Conservation (phyloP, 2,113 vertebrate genomes). For the Thomomys bottae region DNA sequence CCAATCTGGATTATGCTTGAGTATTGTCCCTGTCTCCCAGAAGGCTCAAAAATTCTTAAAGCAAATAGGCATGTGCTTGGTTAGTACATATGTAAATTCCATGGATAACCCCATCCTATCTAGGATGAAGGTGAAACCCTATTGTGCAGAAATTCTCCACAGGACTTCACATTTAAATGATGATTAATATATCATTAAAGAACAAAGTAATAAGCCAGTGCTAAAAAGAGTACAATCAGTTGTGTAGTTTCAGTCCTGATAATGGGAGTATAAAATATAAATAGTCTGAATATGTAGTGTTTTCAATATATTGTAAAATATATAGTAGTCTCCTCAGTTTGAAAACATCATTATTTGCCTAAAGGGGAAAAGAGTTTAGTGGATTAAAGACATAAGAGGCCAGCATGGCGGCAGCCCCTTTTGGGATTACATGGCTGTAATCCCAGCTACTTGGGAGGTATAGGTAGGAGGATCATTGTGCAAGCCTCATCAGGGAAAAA, state of each 20-base stretch:
- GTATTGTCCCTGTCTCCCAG: background rate
- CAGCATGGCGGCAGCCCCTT: no score
- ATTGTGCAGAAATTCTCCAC: background rate
- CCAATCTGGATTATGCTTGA: background rate
- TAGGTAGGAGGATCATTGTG: no score
- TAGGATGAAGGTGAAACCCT: background rate
- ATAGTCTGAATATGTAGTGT: background rate
- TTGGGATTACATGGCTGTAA: no score
- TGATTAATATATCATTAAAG: background rate
- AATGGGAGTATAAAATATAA: background rate
- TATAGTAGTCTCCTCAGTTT: background rate
- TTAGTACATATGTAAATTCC: background rate
- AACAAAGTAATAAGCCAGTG: background rate
- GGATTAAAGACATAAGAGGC: background rate
- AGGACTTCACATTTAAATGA: slow-evolving; percentile 2
- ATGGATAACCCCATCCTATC: background rate
- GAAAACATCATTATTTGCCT: slow-evolving; percentile 10
- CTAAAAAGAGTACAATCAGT: background rate
- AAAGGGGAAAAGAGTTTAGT: background rate
- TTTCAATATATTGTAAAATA: background rate
- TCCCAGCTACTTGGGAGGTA: no score
- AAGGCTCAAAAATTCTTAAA: background rate
- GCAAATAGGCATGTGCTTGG: background rate
- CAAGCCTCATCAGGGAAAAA: no score
- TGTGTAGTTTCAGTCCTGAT: background rate